Evolutionary conservation across 2,797 vertebrate species (phyloP), one percentile per base, ranked within the genome.

Genomic region (Danio kyathit): DNA sequence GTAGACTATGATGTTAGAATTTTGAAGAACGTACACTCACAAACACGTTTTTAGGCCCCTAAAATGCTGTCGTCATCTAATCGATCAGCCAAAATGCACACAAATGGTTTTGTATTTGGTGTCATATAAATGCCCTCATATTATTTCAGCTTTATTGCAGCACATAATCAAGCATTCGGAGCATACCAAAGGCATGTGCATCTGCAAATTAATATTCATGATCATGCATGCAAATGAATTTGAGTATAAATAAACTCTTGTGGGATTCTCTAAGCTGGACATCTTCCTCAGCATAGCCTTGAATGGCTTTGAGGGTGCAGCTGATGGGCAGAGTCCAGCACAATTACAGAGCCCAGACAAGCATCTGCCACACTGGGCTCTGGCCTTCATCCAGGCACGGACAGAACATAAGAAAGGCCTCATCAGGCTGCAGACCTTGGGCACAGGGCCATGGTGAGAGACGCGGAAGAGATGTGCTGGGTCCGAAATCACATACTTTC

Each of bases 181-280:
- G 48, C 21, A 51, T 40, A 51, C 19, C 14, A 52, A 48, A 69
- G 5, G 38, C 14, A 29, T 67, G 21, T 69, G 66, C 66, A n/a
- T 51, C 8, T 51, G 1, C 8, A 69, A 69, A 69, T 69, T 11
- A 69, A 69, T 69, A 69, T 69, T 21, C 21, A 52, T 69, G 66
- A 40, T 52, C 14, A 69, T 52, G 21, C 8, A 40, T 69, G 38
- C 38, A 54, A 52, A 51, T 59, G 10, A 56, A 56, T 73, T 38
- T 52, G 63, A 73, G 38, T 66, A 78, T 74, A 65, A 82, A 73
- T 82, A 78, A 78, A 73, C 57, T n/a, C 44, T 52, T 17, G 17
- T 40, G 54, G 54, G 65, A 16, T 77, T 46, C 43, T 17, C 40
- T 14, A 57, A 48, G n/a, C 54, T 49, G 57, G 40, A 11, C 57